A percentile compares a stretch with the other conserved stretches of the same genome.
phyloP scores from a whole-genome alignment of 2,888 invertebrate genomes.

The Oxyteleia sp. region DNA sequence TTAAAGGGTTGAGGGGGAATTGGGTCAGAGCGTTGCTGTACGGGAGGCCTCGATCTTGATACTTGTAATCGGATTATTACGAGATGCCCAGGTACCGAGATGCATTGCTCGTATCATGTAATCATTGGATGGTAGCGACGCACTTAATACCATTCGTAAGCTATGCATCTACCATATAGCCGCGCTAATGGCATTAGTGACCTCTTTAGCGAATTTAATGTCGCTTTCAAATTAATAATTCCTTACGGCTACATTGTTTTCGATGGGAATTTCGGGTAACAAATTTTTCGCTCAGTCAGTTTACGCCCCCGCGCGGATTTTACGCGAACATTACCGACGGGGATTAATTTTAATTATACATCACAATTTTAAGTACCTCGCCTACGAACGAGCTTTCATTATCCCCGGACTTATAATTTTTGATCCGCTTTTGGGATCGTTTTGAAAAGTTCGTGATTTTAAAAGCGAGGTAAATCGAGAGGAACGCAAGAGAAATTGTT shows the following conservation, averaged over 20 bases:
- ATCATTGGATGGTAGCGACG: slow-evolving; percentile 63
- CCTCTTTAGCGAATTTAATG: slow-evolving; percentile 46
- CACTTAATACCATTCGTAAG: slow-evolving; percentile 70
- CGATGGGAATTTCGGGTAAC: slow-evolving; percentile 1
- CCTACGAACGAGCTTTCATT: no score
- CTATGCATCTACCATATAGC: slow-evolving; percentile 61
- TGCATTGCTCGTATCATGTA: slow-evolving; percentile 64
- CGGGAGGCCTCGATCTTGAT: slow-evolving; percentile 67
- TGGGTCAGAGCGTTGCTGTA: slow-evolving; percentile 62
- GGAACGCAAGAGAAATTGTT: no score
- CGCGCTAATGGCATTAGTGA: slow-evolving; percentile 54
- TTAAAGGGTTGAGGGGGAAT: slow-evolving; percentile 34
- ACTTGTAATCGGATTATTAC: slow-evolving; percentile 70
- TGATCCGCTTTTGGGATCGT: no score
- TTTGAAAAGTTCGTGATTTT: no score
- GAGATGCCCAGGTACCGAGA: slow-evolving; percentile 66
- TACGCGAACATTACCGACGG: no score
- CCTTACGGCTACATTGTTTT: slow-evolving; percentile 57
- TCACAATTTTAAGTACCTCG: no score
- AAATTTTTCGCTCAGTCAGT: no score
- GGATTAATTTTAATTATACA: no score
- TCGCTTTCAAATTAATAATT: slow-evolving; percentile 60
- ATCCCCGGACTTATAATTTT: no score
- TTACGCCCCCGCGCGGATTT: no score
- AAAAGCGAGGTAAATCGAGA: no score